These are phyloP conservation scores for Polypedilum pembai DNA, from an alignment of 1,140 invertebrate species.

Conservation along the genomic window DNA sequence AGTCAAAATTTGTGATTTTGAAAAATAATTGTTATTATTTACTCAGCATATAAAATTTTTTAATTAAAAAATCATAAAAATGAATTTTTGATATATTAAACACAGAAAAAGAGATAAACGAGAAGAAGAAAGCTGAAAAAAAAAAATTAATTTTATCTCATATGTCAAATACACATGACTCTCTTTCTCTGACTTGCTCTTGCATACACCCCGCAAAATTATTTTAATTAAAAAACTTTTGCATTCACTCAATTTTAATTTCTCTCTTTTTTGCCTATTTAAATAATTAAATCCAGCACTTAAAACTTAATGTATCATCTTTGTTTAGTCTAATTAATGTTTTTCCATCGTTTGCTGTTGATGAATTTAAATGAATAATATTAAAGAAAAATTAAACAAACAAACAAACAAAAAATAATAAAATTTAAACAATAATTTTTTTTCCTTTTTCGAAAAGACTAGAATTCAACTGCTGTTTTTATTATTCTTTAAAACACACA, in stretches of 20 bases:
- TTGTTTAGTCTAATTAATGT: background rate
- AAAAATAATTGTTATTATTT: too few relatives aligned
- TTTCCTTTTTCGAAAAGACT: background rate
- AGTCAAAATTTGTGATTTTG: too few relatives aligned
- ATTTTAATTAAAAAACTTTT: slow-evolving; percentile 20
- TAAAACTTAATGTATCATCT: slow-evolving; percentile 15
- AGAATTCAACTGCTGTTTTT: slow-evolving; percentile 24
- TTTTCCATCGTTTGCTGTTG: background rate
- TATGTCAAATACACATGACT: slow-evolving; percentile 12
- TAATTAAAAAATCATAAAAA: too few relatives aligned
- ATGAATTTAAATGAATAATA: background rate
- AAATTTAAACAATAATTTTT: background rate
- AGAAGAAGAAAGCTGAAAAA: background rate
- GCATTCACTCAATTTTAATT: slow-evolving; percentile 7
- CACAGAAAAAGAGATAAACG: background rate
- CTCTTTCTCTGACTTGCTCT: too few relatives aligned
- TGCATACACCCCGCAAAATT: background rate
- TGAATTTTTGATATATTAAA: background rate
- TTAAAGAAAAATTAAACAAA: background rate
- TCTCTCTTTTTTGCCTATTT: slow-evolving; percentile 7
- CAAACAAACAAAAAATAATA: slow-evolving; percentile 20
- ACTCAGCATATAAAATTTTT: too few relatives aligned
- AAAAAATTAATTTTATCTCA: slow-evolving; percentile 8
- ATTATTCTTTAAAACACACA: background rate
- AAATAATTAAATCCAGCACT: slow-evolving; percentile 7